A percentile compares a stretch with the other conserved stretches of the same genome.
Conservation (phyloP, 2,797 vertebrate species). For the Apogon talboti region DNA sequence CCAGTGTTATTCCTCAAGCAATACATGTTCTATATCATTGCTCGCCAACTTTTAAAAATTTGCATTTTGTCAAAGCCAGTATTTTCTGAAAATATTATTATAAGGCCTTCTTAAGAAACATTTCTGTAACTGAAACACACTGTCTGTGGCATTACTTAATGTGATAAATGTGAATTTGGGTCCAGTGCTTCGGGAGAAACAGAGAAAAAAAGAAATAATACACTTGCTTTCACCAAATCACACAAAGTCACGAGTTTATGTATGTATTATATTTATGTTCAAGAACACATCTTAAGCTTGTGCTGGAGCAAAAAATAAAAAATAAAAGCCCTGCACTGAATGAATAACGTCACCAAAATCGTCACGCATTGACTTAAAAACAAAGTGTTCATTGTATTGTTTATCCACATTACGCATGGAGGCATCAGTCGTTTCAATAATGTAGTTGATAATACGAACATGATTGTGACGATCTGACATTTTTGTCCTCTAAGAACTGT, state of each 20-base stretch:
- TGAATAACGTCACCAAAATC: slow-evolving; percentile 43
- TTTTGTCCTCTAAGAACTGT: slow-evolving; percentile 11
- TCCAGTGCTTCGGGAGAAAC: slow-evolving; percentile 14
- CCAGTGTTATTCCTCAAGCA: not conserved
- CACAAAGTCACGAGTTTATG: not conserved
- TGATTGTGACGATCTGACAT: not conserved
- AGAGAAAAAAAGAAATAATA: not conserved
- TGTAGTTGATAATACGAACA: not conserved
- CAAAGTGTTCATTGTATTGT: slow-evolving; percentile 26
- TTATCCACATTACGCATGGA: slow-evolving; percentile 17
- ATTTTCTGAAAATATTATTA: not conserved
- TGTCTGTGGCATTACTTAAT: not conserved
- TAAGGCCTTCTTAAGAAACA: not conserved
- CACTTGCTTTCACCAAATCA: not conserved
- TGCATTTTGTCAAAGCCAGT: not conserved
- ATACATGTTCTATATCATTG: not conserved
- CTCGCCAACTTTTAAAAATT: not conserved
- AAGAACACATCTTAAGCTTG: not conserved
- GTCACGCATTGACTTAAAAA: slow-evolving; percentile 34
- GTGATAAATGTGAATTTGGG: slow-evolving; percentile 16
- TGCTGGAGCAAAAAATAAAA: not conserved
- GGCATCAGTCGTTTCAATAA: not conserved
- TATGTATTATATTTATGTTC: not conserved
- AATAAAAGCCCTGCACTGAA: slow-evolving; percentile 12
- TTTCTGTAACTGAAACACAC: too few species aligned